Conservation (phyloP, 1,140 invertebrate genomes). For the Holotrichia oblita region DNA sequence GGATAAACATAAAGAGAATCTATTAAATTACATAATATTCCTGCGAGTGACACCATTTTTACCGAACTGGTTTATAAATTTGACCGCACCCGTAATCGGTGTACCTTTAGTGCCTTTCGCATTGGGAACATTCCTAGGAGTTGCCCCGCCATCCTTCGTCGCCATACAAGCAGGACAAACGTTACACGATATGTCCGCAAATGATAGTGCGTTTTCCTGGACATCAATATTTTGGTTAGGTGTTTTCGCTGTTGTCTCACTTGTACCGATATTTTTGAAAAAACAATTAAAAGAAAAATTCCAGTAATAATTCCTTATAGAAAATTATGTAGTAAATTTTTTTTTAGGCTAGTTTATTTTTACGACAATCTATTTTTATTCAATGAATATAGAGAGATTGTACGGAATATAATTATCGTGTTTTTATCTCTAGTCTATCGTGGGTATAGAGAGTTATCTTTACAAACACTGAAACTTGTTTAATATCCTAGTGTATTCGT, state of each 20-base stretch:
- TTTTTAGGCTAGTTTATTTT: not conserved
- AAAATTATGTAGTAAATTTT: not conserved
- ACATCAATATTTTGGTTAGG: slow-evolving; percentile 82
- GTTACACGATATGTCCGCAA: slow-evolving; percentile 90
- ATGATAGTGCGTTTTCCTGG: slow-evolving; percentile 90
- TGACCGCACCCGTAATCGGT: slow-evolving; percentile 95
- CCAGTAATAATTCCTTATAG: slow-evolving; percentile 65
- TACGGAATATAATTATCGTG: not conserved
- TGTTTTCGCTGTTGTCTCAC: slow-evolving; percentile 81
- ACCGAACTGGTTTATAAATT: slow-evolving; percentile 99
- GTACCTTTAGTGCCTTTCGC: slow-evolving; percentile 94
- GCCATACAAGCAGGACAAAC: slow-evolving; percentile 98
- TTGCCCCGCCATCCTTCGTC: slow-evolving; percentile 97
- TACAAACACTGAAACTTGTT: not conserved
- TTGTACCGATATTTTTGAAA: slow-evolving; percentile 93
- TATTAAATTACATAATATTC: slow-evolving; percentile 98
- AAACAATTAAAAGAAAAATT: slow-evolving; percentile 83
- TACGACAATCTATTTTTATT: not conserved
- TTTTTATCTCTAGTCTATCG: not conserved
- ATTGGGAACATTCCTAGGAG: slow-evolving; percentile 92
- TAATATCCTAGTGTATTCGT: not conserved
- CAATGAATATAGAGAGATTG: not conserved
- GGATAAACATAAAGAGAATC: slow-evolving; percentile 84
- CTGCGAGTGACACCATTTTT: slow-evolving; percentile 96
- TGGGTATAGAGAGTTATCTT: not conserved